Percentiles rank a stretch among this genome's conserved stretches.
phyloP scores from a whole-genome alignment of 2,888 invertebrate species.

The Drosophila nr. perissopoda region DNA sequence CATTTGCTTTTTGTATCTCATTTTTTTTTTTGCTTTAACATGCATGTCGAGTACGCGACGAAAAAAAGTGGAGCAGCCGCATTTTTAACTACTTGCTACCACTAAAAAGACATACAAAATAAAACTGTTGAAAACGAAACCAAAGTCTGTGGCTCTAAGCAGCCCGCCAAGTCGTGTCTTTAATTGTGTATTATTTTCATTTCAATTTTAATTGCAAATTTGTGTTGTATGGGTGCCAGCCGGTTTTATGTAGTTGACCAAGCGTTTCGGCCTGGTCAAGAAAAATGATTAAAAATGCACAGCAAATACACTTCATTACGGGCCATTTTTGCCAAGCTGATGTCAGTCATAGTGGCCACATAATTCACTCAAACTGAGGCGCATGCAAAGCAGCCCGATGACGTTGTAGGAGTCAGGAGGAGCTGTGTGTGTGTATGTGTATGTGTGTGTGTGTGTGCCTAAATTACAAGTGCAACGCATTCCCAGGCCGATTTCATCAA shows the following conservation, averaged over 20 bases:
- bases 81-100: constrained; percentile 52
- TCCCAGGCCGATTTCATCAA: constrained; percentile 80
- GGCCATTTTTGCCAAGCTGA: constrained; percentile 71
- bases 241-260: constrained; percentile 12
- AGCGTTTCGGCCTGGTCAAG: constrained; percentile 5
- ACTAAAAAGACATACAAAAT: constrained; percentile 29
- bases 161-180: constrained; percentile 46
- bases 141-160: constrained; percentile 16
- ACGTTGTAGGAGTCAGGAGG: constrained; percentile 45
- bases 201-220: constrained; percentile 78
- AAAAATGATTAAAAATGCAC: constrained; percentile 70
- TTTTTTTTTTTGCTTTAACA: constrained; percentile 41
- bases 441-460: constrained; percentile 41
- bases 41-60: constrained; percentile 54
- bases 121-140: constrained; percentile 45
- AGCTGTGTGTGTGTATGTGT: constrained; percentile 24
- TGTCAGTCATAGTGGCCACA: constrained; percentile 69
- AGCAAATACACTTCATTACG: constrained; percentile 78
- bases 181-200: constrained; percentile 76
- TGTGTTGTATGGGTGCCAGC: constrained; percentile 37
- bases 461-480: constrained; percentile 80
- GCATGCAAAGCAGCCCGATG: constrained; percentile 67
- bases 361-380: constrained; percentile 66
- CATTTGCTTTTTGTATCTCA: constrained; percentile 40
- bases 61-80: constrained; percentile 61